Base-by-base conservation (phyloP, 2,888 invertebrate species). In the Mystacides longicornis region DNA sequence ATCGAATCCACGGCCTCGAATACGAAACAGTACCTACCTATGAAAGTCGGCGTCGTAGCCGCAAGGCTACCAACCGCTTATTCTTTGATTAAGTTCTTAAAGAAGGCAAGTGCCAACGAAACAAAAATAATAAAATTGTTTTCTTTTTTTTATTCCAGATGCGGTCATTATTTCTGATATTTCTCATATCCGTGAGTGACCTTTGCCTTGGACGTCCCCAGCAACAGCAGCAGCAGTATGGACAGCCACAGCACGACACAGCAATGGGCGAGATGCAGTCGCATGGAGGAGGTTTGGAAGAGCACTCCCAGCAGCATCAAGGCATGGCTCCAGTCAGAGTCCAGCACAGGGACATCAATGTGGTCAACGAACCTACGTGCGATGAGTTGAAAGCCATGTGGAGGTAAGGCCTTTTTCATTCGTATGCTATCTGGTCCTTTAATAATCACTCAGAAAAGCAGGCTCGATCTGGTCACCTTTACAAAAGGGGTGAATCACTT, bases 341-440 rank as follows among this genome's bases (percentile, higher is more conserved):
- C 42, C 59, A 61, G 51, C 46, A 55, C 37, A 69, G 77, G 1
- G 78, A 77, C 62, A 68, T 72, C 61, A 68, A 68, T 52, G 73
- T 78, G 62, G 68, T 73, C 18, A 79, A 81, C 31, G 93, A 93
- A 66, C 93, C 93, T 1, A 85, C 84, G 51, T 93, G 93, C 69
- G 90, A 92, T 63, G 88, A 93, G 67, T 77, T 93, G 49, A 83
- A 91, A 58, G 88, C 89, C 9, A 93, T 93, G 91, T 93, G 93
- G 93, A 85, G 81, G 82, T 81, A 19, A 45, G 16, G 5, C 31
- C 14, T 31, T 9, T 31, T 14, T 31, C 14, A 7, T 31, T n/a
- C n/a, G n/a, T n/a, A n/a, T n/a, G n/a, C n/a, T n/a, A n/a, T n/a
- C n/a, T n/a, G n/a, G n/a, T n/a, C n/a, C n/a, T n/a, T n/a, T n/a